Conservation (phyloP, 2,797 vertebrate genomes). For the Fundulus diaphanus region DNA sequence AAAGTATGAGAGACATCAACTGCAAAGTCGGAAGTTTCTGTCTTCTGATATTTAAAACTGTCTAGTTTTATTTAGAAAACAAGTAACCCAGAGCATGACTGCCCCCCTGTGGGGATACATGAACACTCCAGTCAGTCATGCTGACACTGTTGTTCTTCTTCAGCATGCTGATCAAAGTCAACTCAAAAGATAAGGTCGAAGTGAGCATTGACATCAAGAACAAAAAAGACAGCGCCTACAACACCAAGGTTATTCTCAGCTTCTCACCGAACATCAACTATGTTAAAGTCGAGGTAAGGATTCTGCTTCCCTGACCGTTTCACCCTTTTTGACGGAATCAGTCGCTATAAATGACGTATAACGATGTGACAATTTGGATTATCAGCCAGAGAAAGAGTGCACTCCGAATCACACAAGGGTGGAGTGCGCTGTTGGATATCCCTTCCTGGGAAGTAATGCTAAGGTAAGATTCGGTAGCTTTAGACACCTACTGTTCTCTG, state of each 20-base stretch:
- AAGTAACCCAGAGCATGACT: conserved; percentile 24
- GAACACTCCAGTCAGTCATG: conserved; percentile 33
- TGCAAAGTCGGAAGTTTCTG: not conserved
- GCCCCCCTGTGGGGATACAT: conserved; percentile 52
- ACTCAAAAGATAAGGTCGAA: conserved; percentile 82
- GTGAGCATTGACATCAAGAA: conserved; percentile 85
- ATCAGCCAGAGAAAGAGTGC: conserved; percentile 87
- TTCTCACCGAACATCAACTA: conserved; percentile 94
- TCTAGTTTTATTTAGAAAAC: not conserved
- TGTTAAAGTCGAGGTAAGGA: conserved; percentile 89
- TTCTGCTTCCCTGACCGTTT: not conserved
- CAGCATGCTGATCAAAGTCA: conserved; percentile 84
- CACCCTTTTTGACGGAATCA: not conserved
- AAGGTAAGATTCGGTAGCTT: conserved; percentile 73
- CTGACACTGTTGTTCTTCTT: conserved; percentile 3
- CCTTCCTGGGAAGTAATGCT: conserved; percentile 85
- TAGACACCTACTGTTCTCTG: not conserved
- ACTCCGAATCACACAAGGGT: conserved; percentile 82
- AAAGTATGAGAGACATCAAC: not conserved
- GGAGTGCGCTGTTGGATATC: conserved; percentile 92
- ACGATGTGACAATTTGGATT: conserved; percentile 7
- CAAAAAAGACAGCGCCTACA: conserved; percentile 93
- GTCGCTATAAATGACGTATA: not conserved
- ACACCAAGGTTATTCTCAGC: conserved; percentile 87
- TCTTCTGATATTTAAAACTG: not conserved